Conservation (phyloP, 1,140 invertebrate species). For the Trichoplusia ni region DNA sequence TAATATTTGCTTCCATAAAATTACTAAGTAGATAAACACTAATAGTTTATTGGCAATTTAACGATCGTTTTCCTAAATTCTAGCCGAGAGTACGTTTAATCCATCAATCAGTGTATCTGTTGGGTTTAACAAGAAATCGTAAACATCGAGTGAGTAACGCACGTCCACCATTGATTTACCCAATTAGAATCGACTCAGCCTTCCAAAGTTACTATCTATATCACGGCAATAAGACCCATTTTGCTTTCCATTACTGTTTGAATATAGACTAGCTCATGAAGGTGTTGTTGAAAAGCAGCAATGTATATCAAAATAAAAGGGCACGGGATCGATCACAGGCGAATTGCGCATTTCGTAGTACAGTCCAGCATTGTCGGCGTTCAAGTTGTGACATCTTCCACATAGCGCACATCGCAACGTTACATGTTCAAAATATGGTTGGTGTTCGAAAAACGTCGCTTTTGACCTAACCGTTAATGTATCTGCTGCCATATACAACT, state of each 20-base stretch:
- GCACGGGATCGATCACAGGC: background rate
- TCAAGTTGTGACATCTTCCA: conserved; percentile 56
- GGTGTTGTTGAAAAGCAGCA: background rate
- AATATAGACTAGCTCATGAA: background rate
- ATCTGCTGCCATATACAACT: conserved; percentile 1
- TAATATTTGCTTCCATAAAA: conserved; percentile 10
- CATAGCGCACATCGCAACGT: conserved; percentile 34
- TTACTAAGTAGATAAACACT: conserved; percentile 24
- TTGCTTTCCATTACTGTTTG: background rate
- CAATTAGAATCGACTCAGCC: conserved; percentile 62
- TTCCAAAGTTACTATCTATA: background rate
- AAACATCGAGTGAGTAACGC: conserved; percentile 51
- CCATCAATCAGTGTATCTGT: conserved; percentile 40
- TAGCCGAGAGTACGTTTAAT: conserved; percentile 32
- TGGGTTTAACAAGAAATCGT: conserved; percentile 42
- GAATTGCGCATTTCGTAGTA: conserved; percentile 3
- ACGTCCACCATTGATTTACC: conserved; percentile 53
- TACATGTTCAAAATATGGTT: conserved; percentile 24
- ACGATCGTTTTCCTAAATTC: conserved; percentile 33
- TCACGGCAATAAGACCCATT: background rate
- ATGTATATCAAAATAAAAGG: background rate
- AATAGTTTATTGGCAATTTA: conserved; percentile 29
- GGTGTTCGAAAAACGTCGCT: conserved; percentile 37
- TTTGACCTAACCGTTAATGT: conserved; percentile 35
- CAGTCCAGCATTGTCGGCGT: conserved; percentile 27